These are phyloP conservation scores for Vanessa cardui DNA, from an alignment of 2,888 invertebrate genomes.

Conservation along the genomic window DNA sequence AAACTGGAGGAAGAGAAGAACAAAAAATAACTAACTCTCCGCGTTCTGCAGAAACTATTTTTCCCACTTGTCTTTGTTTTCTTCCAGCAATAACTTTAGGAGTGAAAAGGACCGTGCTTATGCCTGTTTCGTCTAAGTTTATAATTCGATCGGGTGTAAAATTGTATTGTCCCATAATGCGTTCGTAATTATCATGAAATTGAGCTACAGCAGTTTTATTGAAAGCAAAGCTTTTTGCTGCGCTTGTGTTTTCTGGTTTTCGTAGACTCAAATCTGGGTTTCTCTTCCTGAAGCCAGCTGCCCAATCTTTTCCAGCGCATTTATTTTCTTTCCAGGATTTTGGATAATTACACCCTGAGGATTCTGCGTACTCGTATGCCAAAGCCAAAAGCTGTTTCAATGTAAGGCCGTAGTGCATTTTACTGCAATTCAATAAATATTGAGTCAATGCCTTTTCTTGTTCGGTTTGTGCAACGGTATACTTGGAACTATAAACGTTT, in stretches of 20 bases:
- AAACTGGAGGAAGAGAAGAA: constrained; percentile 13
- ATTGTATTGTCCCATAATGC: constrained; percentile 14
- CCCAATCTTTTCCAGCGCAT: constrained; percentile 16
- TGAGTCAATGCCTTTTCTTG: constrained; percentile 39
- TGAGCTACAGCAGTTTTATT: constrained; percentile 4
- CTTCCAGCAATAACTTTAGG: constrained; percentile 16
- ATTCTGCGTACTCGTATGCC: constrained; percentile 43
- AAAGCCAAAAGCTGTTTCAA: constrained; percentile 40
- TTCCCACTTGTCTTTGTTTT: constrained; percentile 19
- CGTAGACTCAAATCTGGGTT: constrained; percentile 15
- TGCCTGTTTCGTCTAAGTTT: constrained; percentile 11
- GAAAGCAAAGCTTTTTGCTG: not conserved
- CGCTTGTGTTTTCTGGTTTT: constrained; percentile 21
- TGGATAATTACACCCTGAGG: constrained; percentile 24
- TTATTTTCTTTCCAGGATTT: constrained; percentile 26
- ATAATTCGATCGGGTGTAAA: constrained; percentile 11
- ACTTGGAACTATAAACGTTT: constrained; percentile 24
- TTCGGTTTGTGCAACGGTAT: constrained; percentile 39
- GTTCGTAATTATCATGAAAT: constrained; percentile 12
- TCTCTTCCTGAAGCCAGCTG: constrained; percentile 10
- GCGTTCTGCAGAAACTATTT: constrained; percentile 18
- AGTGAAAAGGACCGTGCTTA: constrained; percentile 7
- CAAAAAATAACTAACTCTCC: constrained; percentile 13
- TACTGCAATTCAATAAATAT: constrained; percentile 40
- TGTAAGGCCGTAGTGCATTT: constrained; percentile 32